Evolutionary conservation across 2,888 invertebrate species (phyloP).

Genomic region (Drosophila trichaetosa): DNA sequence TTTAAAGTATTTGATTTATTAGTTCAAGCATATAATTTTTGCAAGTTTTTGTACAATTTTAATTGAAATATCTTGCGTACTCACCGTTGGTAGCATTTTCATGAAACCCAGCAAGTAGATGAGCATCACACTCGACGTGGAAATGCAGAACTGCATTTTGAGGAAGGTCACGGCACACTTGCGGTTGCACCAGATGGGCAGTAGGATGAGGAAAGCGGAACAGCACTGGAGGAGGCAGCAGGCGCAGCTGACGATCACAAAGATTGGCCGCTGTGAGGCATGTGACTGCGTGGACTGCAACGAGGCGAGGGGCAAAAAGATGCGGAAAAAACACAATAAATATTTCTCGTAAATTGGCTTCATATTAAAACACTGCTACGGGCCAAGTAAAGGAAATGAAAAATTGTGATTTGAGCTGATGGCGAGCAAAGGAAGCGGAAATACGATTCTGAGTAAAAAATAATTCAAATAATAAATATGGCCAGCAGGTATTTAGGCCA

Average conservation of each 20-base stretch:
- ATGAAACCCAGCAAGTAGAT: conserved; percentile 86
- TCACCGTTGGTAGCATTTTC: conserved; percentile 86
- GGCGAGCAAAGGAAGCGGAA: not conserved
- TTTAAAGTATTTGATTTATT: not conserved
- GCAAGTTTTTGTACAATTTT: not conserved
- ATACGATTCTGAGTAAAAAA: not conserved
- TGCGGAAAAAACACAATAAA: conserved; percentile 10
- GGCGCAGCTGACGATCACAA: conserved; percentile 84
- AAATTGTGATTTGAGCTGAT: not conserved
- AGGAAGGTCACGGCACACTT: conserved; percentile 87
- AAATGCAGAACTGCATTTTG: conserved; percentile 89
- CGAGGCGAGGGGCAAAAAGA: conserved; percentile 19
- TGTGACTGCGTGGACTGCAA: conserved; percentile 73
- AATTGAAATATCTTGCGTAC: conserved; percentile 47
- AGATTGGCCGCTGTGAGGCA: conserved; percentile 81
- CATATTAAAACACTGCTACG: conserved; percentile 10
- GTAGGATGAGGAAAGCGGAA: conserved; percentile 83
- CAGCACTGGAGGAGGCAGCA: conserved; percentile 85
- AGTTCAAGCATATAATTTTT: too few species aligned
- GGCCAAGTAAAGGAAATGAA: conserved; percentile 1
- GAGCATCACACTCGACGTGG: conserved; percentile 90
- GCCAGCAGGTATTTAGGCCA: conserved; percentile 18
- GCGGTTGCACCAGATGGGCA: conserved; percentile 85
- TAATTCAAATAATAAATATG: conserved; percentile 1
- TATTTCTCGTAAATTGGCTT: conserved; percentile 22